Evolutionary conservation across 2,113 vertebrate species (phyloP), one percentile per base, ranked within the genome.

Genomic region (Ascaphus truei): DNA sequence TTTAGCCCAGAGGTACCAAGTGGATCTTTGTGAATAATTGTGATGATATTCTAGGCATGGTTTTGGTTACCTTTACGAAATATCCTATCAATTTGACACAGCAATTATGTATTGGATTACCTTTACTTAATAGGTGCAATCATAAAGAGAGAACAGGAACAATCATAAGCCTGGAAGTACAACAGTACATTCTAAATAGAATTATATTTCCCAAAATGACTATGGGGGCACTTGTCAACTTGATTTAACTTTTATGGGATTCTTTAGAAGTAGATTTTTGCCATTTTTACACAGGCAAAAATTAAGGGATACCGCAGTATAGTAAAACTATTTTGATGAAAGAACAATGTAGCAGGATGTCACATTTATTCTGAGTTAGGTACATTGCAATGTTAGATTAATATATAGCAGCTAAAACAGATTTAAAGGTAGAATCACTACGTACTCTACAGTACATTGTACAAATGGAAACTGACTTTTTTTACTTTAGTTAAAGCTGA

Each of bases 81-180:
- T 43, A 43, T 61, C 25, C 58, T 61, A 43, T 61, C 58, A 61
- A 45, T 30, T 30, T 61, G 58, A 61, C 58, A 43, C 20, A 61
- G 58, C 58, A 61, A 45, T 56, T 56, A 56, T 33, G 52, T 33
- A 56, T 33, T 56, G 52, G 27, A 27, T 56, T 56, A 18, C 27
- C 34, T 56, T 34, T 29, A 45, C 23, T 45, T 61, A 45, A 61
- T 61, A 29, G n/a, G 34, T 43, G 25, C 58, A 61, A 61, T 45
- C 25, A 41, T 27, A 26, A 45, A 29, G 20, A 9, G 20, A 29
- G 41, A 27, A 15, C 2, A 10, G 45, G 37, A 30, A 61, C 23
- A 27, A 43, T 16, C 16, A 3, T 5, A 27, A 15, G 15, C 25
- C 15, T 7, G 23, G 3, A 4, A 45, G 4, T 25, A 26, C 9